These are phyloP conservation scores for Rattus rattus DNA, from an alignment of 2,113 vertebrate genomes.

Conservation along the genomic window DNA sequence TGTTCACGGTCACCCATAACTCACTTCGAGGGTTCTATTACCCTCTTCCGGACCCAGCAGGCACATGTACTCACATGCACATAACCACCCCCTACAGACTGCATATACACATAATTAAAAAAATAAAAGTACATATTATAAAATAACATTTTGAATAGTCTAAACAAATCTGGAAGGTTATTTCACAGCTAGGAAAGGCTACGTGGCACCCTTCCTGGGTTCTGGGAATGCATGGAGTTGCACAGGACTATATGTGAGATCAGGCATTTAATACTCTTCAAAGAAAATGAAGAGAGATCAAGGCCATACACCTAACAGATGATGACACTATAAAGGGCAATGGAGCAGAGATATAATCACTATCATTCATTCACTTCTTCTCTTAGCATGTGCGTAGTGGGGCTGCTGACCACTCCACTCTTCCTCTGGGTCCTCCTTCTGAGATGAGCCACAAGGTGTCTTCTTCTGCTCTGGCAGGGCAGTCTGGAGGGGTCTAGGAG, in stretches of 20 bases:
- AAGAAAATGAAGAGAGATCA: constrained; percentile 26
- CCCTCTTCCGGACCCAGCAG: neutral
- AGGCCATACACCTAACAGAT: neutral
- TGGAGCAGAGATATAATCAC: neutral
- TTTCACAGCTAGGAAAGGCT: neutral
- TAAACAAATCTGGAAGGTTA: neutral
- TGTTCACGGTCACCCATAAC: neutral
- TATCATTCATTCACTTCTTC: neutral
- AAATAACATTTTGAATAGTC: neutral
- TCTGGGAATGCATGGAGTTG: neutral
- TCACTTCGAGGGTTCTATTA: neutral
- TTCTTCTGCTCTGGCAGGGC: neutral
- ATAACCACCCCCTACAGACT: too few species aligned
- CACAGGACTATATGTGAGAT: neutral
- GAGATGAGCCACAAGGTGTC: accelerated
- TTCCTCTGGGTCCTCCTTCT: neutral
- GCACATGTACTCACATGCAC: neutral
- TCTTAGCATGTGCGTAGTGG: neutral
- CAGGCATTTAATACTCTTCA: neutral
- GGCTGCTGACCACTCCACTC: neutral
- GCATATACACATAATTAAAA: neutral
- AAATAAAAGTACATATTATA: neutral
- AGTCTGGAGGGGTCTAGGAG: neutral
- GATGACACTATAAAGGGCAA: neutral
- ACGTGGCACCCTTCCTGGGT: neutral